phyloP scores from a whole-genome alignment of 2,113 vertebrate species.

The Poeciliopsis turrubarensis region DNA sequence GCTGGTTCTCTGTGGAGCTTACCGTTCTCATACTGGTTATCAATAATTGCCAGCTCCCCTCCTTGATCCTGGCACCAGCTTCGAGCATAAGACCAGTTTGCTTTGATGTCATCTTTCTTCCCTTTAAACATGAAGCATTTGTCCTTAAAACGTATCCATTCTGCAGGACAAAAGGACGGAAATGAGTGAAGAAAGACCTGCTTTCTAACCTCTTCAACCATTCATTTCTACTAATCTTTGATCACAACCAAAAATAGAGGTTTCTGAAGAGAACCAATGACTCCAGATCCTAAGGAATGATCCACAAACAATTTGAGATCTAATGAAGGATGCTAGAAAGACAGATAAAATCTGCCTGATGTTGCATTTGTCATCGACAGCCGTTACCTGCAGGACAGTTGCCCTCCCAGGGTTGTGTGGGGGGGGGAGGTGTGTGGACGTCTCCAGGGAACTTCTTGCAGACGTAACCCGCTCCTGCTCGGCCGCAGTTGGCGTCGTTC shows the following conservation, averaged over 20 bases:
- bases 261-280: no score
- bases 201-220: background rate
- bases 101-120: conserved; percentile 59
- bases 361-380: background rate
- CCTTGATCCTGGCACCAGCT: conserved; percentile 72
- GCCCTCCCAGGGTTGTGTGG: conserved; percentile 82
- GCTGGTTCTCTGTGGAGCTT: background rate
- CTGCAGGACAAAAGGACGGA: conserved; percentile 44
- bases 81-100: conserved; percentile 72
- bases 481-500: conserved; percentile 83
- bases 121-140: conserved; percentile 84
- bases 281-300: background rate
- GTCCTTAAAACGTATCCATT: conserved; percentile 77
- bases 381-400: conserved; percentile 77
- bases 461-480: conserved; percentile 73
- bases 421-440: conserved; percentile 71
- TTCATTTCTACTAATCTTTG: background rate
- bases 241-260: no score
- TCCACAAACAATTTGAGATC: background rate
- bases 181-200: background rate
- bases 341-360: background rate
- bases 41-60: conserved; percentile 78
- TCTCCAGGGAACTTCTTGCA: conserved; percentile 80
- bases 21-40: conserved; percentile 81
- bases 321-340: background rate